A percentile compares a stretch with the other conserved stretches of the same genome.
phyloP scores from a whole-genome alignment of 2,797 vertebrate species.

The Chloroceryle amazona region DNA sequence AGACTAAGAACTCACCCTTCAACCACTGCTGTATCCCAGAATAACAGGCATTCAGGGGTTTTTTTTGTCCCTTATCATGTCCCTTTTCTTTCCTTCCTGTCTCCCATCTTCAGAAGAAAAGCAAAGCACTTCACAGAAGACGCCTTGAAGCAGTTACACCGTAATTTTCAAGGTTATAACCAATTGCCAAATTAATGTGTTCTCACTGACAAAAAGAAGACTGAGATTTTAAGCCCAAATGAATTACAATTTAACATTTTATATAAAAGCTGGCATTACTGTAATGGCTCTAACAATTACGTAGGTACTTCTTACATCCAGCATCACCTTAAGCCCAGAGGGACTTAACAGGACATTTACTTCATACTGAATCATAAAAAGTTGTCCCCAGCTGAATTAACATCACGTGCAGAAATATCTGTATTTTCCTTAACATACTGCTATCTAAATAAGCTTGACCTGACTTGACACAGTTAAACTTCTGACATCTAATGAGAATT shows the following conservation, averaged over 20 bases:
- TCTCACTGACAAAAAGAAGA: neutral
- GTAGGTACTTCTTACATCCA: neutral
- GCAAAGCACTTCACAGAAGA: neutral
- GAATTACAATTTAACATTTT: neutral
- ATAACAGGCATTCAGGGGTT: neutral
- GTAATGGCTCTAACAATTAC: neutral
- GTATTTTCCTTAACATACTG: neutral
- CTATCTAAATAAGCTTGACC: slow-evolving; percentile 48
- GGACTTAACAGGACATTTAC: neutral
- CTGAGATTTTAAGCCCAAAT: neutral
- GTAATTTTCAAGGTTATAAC: neutral
- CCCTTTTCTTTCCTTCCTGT: neutral
- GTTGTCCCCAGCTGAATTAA: neutral
- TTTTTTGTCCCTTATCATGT: neutral
- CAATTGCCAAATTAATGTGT: fast-evolving
- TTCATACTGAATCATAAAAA: neutral
- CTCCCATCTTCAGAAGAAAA: neutral
- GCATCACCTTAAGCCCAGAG: neutral
- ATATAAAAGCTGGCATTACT: neutral
- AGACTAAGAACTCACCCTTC: neutral
- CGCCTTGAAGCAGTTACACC: neutral
- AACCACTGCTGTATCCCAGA: neutral
- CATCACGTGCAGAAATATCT: neutral
- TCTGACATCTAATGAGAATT: slow-evolving; percentile 46
- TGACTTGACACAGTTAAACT: slow-evolving; percentile 48